These are phyloP conservation scores for Aeoliscus strigatus DNA, from an alignment of 2,797 vertebrate species.

Conservation along the genomic window DNA sequence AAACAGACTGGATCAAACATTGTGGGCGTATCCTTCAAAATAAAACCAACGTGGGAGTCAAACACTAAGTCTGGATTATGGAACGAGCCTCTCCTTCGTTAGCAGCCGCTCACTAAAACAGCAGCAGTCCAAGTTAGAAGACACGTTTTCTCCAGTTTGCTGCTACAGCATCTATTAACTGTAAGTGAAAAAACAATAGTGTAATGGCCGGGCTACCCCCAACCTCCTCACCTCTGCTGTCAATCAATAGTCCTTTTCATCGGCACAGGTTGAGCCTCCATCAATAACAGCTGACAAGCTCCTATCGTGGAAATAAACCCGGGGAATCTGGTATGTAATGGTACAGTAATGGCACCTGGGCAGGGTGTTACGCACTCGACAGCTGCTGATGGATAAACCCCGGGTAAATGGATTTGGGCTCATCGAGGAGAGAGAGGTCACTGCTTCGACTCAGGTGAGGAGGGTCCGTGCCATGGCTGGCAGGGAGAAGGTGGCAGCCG, in stretches of 20 bases:
- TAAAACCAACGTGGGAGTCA: no score
- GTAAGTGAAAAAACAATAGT: conserved; percentile 33
- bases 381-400: conserved; percentile 76
- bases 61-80: no score
- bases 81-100: no score
- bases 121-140: no score
- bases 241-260: conserved; percentile 79
- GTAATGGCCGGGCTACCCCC: conserved; percentile 65
- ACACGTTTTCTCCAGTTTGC: no score
- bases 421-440: conserved; percentile 54
- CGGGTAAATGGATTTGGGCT: conserved; percentile 73
- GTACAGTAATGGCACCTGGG: conserved; percentile 75
- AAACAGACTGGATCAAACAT: no score
- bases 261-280: conserved; percentile 68
- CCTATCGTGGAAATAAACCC: conserved; percentile 77
- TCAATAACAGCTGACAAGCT: conserved; percentile 78
- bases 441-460: conserved; percentile 51
- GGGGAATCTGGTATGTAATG: conserved; percentile 74
- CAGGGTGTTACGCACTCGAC: conserved; percentile 68
- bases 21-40: no score
- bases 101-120: no score
- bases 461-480: conserved; percentile 18
- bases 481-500: conserved; percentile 20
- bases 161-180: conserved; percentile 49
- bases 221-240: conserved; percentile 70